A percentile compares a stretch with the other conserved stretches of the same genome.
Conservation (phyloP, 2,888 invertebrate species). For the Oithona nana region DNA sequence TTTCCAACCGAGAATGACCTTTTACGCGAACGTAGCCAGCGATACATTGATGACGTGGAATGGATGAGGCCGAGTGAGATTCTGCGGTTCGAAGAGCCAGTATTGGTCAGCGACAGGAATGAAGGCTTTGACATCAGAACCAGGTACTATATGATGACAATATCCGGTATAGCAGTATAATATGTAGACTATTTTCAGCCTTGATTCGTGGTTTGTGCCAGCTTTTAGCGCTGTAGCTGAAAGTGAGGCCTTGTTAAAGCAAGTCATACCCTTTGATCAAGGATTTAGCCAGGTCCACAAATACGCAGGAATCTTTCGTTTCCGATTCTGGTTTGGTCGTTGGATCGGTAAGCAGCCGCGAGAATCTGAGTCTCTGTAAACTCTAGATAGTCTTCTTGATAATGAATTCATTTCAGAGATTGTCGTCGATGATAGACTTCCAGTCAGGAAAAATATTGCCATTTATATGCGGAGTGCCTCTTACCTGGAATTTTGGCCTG, state of each 20-base stretch:
- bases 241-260: conserved; percentile 7
- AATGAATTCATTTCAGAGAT: background rate
- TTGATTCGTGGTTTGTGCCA: conserved; percentile 17
- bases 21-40: conserved; percentile 1
- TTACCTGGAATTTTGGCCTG: conserved; percentile 13
- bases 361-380: background rate
- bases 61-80: conserved; percentile 16
- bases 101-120: conserved; percentile 13
- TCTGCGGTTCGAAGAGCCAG: conserved; percentile 7
- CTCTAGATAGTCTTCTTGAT: background rate
- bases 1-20: conserved; percentile 12
- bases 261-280: conserved; percentile 15
- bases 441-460: background rate
- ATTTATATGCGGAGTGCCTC: conserved; percentile 8
- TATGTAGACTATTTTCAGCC: too few species aligned
- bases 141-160: too few species aligned
- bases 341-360: conserved; percentile 10
- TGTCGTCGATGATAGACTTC: conserved; percentile 16
- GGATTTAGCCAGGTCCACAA: conserved; percentile 8
- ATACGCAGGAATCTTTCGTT: conserved; percentile 16
- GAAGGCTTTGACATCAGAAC: conserved; percentile 15
- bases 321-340: conserved; percentile 16
- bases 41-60: conserved; percentile 8
- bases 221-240: conserved; percentile 14
- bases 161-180: too few species aligned